Base-by-base conservation (phyloP, 2,888 invertebrate species). In the Girardia tigrina region DNA sequence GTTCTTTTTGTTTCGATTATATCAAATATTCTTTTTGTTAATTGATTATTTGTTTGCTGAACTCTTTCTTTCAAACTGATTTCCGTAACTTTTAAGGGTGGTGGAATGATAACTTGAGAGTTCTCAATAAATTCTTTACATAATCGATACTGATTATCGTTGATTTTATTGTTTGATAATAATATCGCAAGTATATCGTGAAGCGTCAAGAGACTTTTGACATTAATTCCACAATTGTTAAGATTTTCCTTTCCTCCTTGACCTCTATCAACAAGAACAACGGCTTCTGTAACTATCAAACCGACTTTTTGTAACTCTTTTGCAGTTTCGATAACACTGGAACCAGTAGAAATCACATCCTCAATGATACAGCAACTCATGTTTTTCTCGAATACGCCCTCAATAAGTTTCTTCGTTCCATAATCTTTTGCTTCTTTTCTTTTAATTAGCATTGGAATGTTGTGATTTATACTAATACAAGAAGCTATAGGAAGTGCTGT, bases 401-500 rank as follows among this genome's bases (percentile, higher is more conserved):
- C 97, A 72, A 98, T 90, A 76, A 94, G 85, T 83, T 94, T 93
- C 83, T 92, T 94, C 0, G 94, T 95, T 0, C 98, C 98, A 83
- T 98, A 94, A 0, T 88, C 87, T 85, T 98, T 98, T 0, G 90
- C 89, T 86, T 97, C 95, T 83, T 95, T 94, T 70, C 98, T 80
- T 77, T 91, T 87, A 83, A 94, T 90, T 28, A 94, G 85, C 94
- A 94, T 94, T 0, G 93, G 91, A 76, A 89, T 87, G 29, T 88
- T 86, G 0, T 89, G 87, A 79, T 82, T 80, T 1, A 81, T 80
- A 26, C 83, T 82, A 28, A 86, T 82, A 26, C 82, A 80, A 0
- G 94, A 92, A 0, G 95, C 94, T 76, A 98, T 88, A 0, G 97
- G 95, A 74, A 98, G 85, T 0, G 97, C 97, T 0, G 95, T 95